A percentile compares a stretch with the other conserved stretches of the same genome.
Evolutionary conservation across 2,888 invertebrate species (phyloP).

Genomic region (Thymelicus sylvestris): DNA sequence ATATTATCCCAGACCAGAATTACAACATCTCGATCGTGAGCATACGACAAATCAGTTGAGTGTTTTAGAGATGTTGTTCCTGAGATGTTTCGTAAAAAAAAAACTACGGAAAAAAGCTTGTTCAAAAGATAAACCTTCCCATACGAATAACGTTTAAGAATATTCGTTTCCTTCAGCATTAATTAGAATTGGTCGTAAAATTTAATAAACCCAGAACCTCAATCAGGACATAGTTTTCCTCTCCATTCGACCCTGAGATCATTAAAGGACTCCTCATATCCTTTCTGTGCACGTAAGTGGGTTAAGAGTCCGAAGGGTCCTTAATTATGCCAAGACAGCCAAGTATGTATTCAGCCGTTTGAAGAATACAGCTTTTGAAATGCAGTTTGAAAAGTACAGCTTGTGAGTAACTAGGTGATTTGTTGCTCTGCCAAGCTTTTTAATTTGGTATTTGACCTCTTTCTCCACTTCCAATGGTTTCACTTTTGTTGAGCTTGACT

Average conservation of each 20-base stretch:
- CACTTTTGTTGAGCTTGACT: slow-evolving; percentile 12
- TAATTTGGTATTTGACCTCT: slow-evolving; percentile 20
- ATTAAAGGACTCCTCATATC: slow-evolving; percentile 7
- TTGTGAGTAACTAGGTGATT: slow-evolving; percentile 8
- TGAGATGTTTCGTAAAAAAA: no score
- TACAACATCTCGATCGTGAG: no score
- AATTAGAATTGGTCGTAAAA: background rate
- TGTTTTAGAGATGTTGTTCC: no score
- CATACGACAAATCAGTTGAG: no score
- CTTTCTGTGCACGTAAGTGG: slow-evolving; percentile 30
- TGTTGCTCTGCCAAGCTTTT: slow-evolving; percentile 9
- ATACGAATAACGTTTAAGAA: no score
- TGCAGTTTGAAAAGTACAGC: slow-evolving; percentile 8
- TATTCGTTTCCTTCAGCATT: no score
- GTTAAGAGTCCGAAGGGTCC: slow-evolving; percentile 26
- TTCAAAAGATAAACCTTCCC: no score
- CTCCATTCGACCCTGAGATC: slow-evolving; percentile 12
- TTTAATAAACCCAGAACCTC: background rate
- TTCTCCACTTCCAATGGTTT: slow-evolving; percentile 7
- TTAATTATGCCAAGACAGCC: slow-evolving; percentile 33
- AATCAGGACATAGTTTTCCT: slow-evolving; percentile 19
- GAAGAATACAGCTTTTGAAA: slow-evolving; percentile 22
- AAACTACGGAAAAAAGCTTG: no score
- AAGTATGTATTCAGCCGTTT: slow-evolving; percentile 33
- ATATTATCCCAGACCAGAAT: no score